phyloP scores from a whole-genome alignment of 1,140 invertebrate genomes.

The Chelonus insularis region DNA sequence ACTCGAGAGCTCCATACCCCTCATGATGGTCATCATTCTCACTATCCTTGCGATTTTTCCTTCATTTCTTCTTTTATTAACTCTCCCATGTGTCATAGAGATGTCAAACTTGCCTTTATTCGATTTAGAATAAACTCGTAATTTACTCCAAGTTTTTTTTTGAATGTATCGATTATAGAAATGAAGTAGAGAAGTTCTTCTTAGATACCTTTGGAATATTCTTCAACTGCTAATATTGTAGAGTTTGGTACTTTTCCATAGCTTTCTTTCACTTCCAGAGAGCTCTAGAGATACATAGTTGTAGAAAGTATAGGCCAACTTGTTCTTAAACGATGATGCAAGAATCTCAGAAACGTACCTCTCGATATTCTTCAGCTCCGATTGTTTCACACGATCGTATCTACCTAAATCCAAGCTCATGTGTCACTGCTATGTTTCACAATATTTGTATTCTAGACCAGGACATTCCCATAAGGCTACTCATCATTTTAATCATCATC shows the following conservation, averaged over 20 bases:
- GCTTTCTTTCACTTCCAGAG: conserved; percentile 18
- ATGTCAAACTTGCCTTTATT: too few species aligned
- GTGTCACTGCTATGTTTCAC: conserved; percentile 10
- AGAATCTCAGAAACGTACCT: conserved; percentile 15
- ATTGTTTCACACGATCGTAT: conserved; percentile 18
- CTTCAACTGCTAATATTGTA: too few species aligned
- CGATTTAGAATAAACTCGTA: too few species aligned
- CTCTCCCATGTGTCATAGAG: neutral
- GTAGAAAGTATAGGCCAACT: conserved; percentile 23
- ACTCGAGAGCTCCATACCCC: conserved; percentile 10
- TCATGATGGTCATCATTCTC: conserved; percentile 6
- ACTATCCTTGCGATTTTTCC: conserved; percentile 9
- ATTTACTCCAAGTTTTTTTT: too few species aligned
- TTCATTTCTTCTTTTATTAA: conserved; percentile 12
- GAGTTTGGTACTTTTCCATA: neutral
- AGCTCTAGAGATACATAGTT: conserved; percentile 11
- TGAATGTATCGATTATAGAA: too few species aligned
- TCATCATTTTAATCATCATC: too few species aligned
- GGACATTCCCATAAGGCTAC: too few species aligned
- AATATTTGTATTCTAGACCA: too few species aligned
- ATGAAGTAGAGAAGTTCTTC: too few species aligned
- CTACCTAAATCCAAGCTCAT: conserved; percentile 3
- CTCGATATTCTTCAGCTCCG: conserved; percentile 7
- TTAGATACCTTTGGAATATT: too few species aligned
- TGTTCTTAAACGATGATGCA: conserved; percentile 20